Conservation (phyloP, 64 coral and sea anemone genomes). For the Dendrophyllia cribrosa region DNA sequence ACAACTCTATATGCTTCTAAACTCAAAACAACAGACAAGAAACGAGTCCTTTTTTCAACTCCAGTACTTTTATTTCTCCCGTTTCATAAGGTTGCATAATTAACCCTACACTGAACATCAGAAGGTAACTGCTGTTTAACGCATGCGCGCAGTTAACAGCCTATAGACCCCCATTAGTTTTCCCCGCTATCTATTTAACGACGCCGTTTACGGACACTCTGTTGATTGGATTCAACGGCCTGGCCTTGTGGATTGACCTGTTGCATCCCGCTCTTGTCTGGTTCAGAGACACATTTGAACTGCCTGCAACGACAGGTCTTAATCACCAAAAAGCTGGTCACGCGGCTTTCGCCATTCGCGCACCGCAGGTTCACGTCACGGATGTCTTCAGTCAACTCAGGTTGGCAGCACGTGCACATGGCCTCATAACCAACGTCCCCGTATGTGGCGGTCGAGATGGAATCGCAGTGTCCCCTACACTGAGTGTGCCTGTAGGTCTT, state of each 20-base stretch:
- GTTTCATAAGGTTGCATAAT: no score
- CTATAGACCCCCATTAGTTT: background rate
- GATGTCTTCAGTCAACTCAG: background rate
- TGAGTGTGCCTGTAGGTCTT: background rate
- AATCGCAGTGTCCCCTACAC: background rate
- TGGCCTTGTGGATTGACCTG: constrained; percentile 1
- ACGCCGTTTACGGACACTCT: background rate
- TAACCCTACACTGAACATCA: no score
- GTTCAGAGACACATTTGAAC: constrained; percentile 3
- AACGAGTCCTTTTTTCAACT: no score
- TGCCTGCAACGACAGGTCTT: constrained; percentile 9
- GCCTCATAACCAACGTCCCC: background rate
- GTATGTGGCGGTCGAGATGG: background rate
- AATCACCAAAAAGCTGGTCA: constrained; percentile 6
- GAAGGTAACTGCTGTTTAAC: no score
- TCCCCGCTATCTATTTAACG: background rate
- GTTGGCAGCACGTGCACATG: constrained; percentile 4
- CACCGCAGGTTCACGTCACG: background rate
- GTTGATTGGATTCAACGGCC: background rate
- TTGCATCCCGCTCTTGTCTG: constrained; percentile 11
- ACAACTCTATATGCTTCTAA: no score
- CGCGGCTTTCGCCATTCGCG: background rate
- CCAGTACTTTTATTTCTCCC: no score
- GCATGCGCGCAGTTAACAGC: background rate
- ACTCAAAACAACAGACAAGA: no score